phyloP scores from a whole-genome alignment of 2,797 vertebrate genomes.

The Podarcis lilfordi region DNA sequence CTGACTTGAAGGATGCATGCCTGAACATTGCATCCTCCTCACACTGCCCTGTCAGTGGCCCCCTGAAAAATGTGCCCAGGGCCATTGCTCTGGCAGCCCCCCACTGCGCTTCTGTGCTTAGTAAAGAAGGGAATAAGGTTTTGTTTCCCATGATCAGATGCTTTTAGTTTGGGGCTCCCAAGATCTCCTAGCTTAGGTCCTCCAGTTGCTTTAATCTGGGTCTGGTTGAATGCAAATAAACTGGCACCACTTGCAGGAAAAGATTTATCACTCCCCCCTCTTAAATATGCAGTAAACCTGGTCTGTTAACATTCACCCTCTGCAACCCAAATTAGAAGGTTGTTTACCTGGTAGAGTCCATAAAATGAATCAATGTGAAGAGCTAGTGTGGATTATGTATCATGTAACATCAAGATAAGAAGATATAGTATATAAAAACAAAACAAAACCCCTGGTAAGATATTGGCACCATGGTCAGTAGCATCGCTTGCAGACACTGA shows the following conservation, averaged over 20 bases:
- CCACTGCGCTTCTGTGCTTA: too few relatives aligned
- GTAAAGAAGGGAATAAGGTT: too few relatives aligned
- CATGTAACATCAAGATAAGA: neutral
- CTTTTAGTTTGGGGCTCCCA: too few relatives aligned
- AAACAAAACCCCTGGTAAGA: neutral
- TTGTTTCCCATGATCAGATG: too few relatives aligned
- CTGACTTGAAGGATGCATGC: too few relatives aligned
- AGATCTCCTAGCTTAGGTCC: too few relatives aligned
- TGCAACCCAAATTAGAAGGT: slow-evolving; percentile 27
- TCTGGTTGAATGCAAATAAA: slow-evolving; percentile 33
- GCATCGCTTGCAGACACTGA: neutral
- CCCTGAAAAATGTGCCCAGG: too few relatives aligned
- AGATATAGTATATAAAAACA: neutral
- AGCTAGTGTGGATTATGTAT: slow-evolving; percentile 29
- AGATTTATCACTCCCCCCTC: neutral
- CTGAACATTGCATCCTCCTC: too few relatives aligned
- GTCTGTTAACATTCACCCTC: slow-evolving; percentile 30
- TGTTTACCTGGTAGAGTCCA: slow-evolving; percentile 27
- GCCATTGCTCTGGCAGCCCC: too few relatives aligned
- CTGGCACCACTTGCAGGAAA: slow-evolving; percentile 21
- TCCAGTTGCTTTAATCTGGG: too few relatives aligned
- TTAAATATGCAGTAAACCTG: neutral
- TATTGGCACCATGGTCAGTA: neutral
- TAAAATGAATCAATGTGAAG: slow-evolving; percentile 39
- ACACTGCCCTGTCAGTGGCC: too few relatives aligned